Evolutionary conservation across 2,797 vertebrate species (phyloP).

Genomic region (Vipera latastei): DNA sequence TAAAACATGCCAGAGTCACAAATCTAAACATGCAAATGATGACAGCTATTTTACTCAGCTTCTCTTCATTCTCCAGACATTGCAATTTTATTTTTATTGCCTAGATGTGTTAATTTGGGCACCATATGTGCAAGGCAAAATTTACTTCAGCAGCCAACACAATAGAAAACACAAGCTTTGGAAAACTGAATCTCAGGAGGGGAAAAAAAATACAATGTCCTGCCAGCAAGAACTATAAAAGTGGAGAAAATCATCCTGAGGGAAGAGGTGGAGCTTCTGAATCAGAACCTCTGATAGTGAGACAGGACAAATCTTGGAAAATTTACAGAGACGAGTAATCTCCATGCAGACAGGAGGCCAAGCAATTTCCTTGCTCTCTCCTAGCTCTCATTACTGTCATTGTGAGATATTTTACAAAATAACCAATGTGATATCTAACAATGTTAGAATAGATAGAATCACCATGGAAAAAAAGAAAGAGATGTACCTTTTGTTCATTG

Average conservation of each 20-base stretch:
- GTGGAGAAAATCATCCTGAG: conserved; percentile 16
- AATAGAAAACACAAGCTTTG: conserved; percentile 25
- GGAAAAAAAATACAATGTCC: not conserved
- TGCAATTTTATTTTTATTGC: conserved; percentile 30
- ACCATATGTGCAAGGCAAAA: conserved; percentile 36
- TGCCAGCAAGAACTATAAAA: conserved; percentile 22
- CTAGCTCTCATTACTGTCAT: conserved; percentile 23
- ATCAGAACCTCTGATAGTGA: conserved; percentile 33
- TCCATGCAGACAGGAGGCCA: conserved; percentile 19
- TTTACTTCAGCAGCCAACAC: conserved; percentile 48
- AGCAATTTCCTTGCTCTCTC: conserved; percentile 21
- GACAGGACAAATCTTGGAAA: conserved; percentile 15
- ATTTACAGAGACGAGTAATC: conserved; percentile 16
- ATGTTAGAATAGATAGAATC: not conserved
- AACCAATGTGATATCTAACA: not conserved
- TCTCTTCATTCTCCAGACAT: conserved; percentile 24
- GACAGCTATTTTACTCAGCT: conserved; percentile 18
- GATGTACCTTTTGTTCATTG: not conserved
- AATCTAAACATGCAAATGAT: conserved; percentile 38
- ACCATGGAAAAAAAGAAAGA: conserved; percentile 6
- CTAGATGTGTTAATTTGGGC: conserved; percentile 49
- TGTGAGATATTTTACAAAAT: conserved; percentile 19
- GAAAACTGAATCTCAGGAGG: conserved; percentile 35
- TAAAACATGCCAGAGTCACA: conserved; percentile 28
- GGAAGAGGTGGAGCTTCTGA: conserved; percentile 33